Conservation (phyloP, 64 coral and sea anemone species). For the Porites lutea region DNA sequence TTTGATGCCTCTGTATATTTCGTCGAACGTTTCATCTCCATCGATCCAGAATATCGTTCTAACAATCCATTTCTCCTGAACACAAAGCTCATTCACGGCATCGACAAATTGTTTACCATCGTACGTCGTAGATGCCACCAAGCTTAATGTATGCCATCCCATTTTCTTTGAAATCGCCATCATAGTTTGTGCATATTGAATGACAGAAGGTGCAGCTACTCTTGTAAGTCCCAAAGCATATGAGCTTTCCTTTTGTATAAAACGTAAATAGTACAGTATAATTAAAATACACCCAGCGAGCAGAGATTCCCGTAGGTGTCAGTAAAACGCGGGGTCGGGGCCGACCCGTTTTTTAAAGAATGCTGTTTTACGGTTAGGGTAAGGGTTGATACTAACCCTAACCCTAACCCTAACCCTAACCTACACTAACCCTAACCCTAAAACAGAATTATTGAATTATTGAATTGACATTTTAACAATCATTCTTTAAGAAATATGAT, state of each 20-base stretch:
- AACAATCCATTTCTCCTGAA: slow-evolving; percentile 23
- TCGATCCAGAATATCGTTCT: neutral
- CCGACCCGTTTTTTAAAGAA: too few relatives aligned
- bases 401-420: too few relatives aligned
- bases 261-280: neutral
- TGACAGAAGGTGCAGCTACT: slow-evolving; percentile 20
- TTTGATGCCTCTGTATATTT: neutral
- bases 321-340: too few relatives aligned
- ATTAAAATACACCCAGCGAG: too few relatives aligned
- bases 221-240: slow-evolving; percentile 23
- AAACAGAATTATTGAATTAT: too few relatives aligned
- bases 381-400: too few relatives aligned
- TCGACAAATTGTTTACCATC: slow-evolving; percentile 33
- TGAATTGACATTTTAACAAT: too few relatives aligned
- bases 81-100: neutral
- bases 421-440: too few relatives aligned
- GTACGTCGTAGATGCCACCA: slow-evolving; percentile 15
- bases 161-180: slow-evolving; percentile 49
- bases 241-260: slow-evolving; percentile 17
- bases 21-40: neutral
- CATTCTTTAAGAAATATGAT: too few relatives aligned
- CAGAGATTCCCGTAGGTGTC: too few relatives aligned
- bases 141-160: slow-evolving; percentile 50
- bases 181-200: slow-evolving; percentile 38
- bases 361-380: too few relatives aligned